Base-by-base conservation (phyloP, 2,113 vertebrate genomes). In the Tenrec ecaudatus region DNA sequence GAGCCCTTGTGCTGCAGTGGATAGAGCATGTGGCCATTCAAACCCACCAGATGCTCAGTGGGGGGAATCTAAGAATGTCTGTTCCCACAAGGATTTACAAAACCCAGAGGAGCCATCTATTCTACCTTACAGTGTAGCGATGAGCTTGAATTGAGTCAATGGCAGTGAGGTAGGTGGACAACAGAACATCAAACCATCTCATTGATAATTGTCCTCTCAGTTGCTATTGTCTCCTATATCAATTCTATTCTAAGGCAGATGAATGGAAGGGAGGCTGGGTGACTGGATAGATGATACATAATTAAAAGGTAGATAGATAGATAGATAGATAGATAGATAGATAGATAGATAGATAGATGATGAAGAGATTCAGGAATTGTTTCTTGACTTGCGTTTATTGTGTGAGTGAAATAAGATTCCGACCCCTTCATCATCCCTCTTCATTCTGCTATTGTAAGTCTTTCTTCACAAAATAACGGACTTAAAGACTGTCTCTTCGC, bases 401-500 rank as follows among this genome's bases (percentile, higher is more conserved):
- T 20, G 57, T 64, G 62, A 6, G 57, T 88, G n/a, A 94, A 94
- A 73, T 29, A 78, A 93, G 75, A 8, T 22, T 10, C 38, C 12
- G 33, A 0, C 15, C 22, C 23, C 62, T 89, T 94, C 36, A 43
- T 38, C 0, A 27, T 88, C 11, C 25, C 16, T 33, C 25, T 20
- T 36, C 58, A 20, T 60, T 36, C 85, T 89, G 25, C 20, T 81
- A 16, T 58, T 86, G 25, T 53, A 20, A 86, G 58, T 71, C 33
- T 69, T 86, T 89, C 84, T 25, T 71, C 73, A 57, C 27, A 57
- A 75, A 95, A 93, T 15, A 89, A 88, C 27, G 64, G 19, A 86
- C 27, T 84, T 73, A 66, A 82, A 66, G 82, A 87, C 17, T 43
- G 22, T 40, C 25, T 43, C 15, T 68, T 80, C n/a, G 4, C 57